These are phyloP conservation scores for Paedocypris sp. DNA, from an alignment of 2,113 vertebrate genomes.

Conservation along the genomic window DNA sequence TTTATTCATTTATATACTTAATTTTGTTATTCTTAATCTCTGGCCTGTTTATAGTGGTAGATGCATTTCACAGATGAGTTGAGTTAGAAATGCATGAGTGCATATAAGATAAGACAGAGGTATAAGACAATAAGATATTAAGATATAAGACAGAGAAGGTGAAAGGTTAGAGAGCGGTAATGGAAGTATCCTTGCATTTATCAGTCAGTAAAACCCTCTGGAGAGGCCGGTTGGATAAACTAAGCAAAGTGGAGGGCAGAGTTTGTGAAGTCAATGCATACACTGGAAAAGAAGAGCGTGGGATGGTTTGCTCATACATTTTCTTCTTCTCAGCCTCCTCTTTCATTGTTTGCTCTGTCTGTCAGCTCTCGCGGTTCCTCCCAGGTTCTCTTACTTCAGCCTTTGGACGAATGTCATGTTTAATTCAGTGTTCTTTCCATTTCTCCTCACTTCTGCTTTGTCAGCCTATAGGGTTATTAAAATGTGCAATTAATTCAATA, in stretches of 20 bases:
- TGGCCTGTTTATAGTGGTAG: no score
- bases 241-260: conserved; percentile 1
- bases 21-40: no score
- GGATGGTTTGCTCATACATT: conserved; percentile 3
- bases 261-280: background rate
- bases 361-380: background rate
- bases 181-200: conserved; percentile 21
- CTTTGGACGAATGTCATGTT: background rate
- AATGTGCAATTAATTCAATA: no score
- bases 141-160: conserved; percentile 13
- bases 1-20: no score
- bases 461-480: no score
- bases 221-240: conserved; percentile 16
- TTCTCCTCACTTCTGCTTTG: background rate
- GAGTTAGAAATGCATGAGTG: no score
- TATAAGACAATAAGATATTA: no score
- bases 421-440: background rate
- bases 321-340: background rate
- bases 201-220: conserved; percentile 1
- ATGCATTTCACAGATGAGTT: no score
- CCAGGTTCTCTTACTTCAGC: background rate
- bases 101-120: no score
- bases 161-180: conserved; percentile 10
- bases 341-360: background rate
- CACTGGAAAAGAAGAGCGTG: background rate